A percentile compares a stretch with the other conserved stretches of the same genome.
Conservation (phyloP, 1,140 invertebrate genomes). For the Ips typographus region DNA sequence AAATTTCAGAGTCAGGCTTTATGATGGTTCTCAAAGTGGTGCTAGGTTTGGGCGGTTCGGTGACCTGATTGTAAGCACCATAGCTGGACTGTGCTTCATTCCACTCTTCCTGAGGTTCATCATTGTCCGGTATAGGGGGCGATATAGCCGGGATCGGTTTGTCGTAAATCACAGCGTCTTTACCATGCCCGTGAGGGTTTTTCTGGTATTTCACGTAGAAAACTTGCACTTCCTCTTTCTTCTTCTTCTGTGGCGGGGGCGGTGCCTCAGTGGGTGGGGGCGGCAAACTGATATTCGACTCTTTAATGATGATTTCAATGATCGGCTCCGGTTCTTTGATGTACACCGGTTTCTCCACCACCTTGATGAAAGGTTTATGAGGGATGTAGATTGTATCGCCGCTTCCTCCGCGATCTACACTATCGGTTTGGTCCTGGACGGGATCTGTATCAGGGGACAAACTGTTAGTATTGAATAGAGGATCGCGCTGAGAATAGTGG, state of each 20-base stretch:
- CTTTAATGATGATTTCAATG: conserved; percentile 88
- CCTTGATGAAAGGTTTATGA: conserved; percentile 51
- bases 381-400: conserved; percentile 51
- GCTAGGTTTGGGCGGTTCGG: conserved; percentile 59
- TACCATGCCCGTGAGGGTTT: conserved; percentile 65
- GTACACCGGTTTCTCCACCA: conserved; percentile 58
- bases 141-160: conserved; percentile 72
- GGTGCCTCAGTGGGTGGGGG: conserved; percentile 58
- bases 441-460: conserved; percentile 56
- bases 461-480: conserved; percentile 65
- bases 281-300: conserved; percentile 79
- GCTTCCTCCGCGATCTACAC: conserved; percentile 37
- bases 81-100: conserved; percentile 48
- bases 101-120: conserved; percentile 44
- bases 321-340: conserved; percentile 83
- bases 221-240: conserved; percentile 82
- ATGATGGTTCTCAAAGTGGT: conserved; percentile 82
- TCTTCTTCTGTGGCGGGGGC: conserved; percentile 59
- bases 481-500: conserved; percentile 76
- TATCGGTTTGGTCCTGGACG: conserved; percentile 55
- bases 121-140: conserved; percentile 63
- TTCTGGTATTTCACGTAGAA: conserved; percentile 90
- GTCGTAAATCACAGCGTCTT: conserved; percentile 74
- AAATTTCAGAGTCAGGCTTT: conserved; percentile 78
- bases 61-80: conserved; percentile 48